Evolutionary conservation across 2,113 vertebrate genomes (phyloP), one percentile per base, ranked within the genome.

Genomic region (Monopterus albus): DNA sequence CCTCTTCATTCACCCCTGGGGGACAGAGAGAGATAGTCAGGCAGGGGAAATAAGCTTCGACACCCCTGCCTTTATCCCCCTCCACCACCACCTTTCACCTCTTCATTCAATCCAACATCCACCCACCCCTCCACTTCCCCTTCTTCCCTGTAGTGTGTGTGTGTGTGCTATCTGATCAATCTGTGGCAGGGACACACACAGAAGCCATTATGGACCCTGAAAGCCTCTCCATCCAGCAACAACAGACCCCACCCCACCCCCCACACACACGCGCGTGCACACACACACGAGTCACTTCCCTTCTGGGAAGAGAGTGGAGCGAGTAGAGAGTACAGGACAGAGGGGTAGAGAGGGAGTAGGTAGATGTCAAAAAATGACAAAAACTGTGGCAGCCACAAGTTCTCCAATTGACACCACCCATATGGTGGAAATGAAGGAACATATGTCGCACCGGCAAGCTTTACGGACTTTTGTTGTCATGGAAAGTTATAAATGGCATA

Each of bases 201-300:
- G 87, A 89, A 88, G 76, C 81, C 78, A 87, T 89, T 87, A 88
- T 45, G 55, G 63, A 21, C 79, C 78, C 85, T 86, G 59, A 89
- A 90, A 90, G 87, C 82, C 75, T 52, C 83, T 87, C 81, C 75
- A 86, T 83, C 77, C 84, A 76, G 65, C 73, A 60, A 87, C 82
- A 87, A 68, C 86, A 86, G 70, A 75, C 79, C 84, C 79, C 87
- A n/a, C n/a, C n/a, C n/a, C n/a, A n/a, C n/a, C n/a, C n/a, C n/a
- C 80, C 82, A 79, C 73, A n/a, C n/a, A n/a, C n/a, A n/a, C n/a
- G n/a, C n/a, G n/a, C n/a, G n/a, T n/a, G n/a, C n/a, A n/a, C n/a
- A n/a, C n/a, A n/a, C n/a, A n/a, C n/a, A n/a, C n/a, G n/a, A n/a
- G n/a, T n/a, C 83, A 79, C 83, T 86, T 84, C 74, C 86, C 74